A percentile compares a stretch with the other conserved stretches of the same genome.
Conservation (phyloP, 2,888 invertebrate genomes). For the Alloplasta piceator region DNA sequence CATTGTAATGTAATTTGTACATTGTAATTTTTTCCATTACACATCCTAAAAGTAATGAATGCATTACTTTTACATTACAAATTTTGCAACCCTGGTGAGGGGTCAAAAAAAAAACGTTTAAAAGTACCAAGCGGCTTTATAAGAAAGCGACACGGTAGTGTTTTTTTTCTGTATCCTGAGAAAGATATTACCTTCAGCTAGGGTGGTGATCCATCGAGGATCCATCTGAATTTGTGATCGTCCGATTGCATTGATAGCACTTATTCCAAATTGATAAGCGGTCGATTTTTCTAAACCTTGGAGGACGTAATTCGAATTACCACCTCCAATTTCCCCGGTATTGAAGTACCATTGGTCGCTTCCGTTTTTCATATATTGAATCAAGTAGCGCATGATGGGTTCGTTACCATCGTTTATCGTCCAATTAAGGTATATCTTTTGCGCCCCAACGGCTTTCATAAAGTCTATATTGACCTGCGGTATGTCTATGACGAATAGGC, state of each 20-base stretch:
- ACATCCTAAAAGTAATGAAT: too few species aligned
- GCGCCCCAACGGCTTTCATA: conserved; percentile 90
- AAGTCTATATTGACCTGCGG: conserved; percentile 90
- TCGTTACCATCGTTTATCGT: conserved; percentile 91
- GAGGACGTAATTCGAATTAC: conserved; percentile 88
- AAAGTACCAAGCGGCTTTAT: too few species aligned
- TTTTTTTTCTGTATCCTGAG: background rate
- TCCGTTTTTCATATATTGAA: conserved; percentile 85
- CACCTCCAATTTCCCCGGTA: conserved; percentile 86
- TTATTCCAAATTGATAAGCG: conserved; percentile 88
- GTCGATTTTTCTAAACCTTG: conserved; percentile 87
- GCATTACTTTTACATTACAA: too few species aligned
- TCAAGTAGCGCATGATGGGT: conserved; percentile 86
- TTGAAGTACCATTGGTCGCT: conserved; percentile 86
- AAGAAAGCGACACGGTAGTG: background rate
- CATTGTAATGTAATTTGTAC: too few species aligned
- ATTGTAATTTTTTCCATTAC: too few species aligned
- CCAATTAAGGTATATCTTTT: conserved; percentile 92
- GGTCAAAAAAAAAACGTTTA: too few species aligned
- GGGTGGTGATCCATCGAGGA: conserved; percentile 86
- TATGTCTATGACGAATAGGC: conserved; percentile 87
- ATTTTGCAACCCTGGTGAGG: too few species aligned
- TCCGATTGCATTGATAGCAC: conserved; percentile 88
- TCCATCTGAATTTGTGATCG: conserved; percentile 85
- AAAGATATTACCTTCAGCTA: conserved; percentile 84